Evolutionary conservation across 2,888 invertebrate genomes (phyloP).

Genomic region (Oscheius sp.): DNA sequence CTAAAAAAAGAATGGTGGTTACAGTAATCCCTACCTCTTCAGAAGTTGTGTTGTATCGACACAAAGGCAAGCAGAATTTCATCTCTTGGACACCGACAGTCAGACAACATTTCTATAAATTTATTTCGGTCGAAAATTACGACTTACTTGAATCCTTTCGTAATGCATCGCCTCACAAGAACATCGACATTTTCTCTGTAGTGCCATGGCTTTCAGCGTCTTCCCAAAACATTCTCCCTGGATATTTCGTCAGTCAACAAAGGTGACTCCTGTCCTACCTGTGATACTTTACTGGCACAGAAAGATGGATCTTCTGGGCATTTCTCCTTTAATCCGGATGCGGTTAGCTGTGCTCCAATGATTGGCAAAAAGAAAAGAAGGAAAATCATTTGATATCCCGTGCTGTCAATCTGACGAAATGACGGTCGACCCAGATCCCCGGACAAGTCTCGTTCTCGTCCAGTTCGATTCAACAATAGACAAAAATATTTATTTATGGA

Average conservation of each 20-base stretch:
- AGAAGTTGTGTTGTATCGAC: slow-evolving; percentile 64
- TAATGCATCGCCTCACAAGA: slow-evolving; percentile 56
- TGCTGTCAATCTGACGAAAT: not conserved
- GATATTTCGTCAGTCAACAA: not conserved
- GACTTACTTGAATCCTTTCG: slow-evolving; percentile 48
- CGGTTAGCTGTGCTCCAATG: not conserved
- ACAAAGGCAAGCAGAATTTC: slow-evolving; percentile 65
- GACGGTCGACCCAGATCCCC: slow-evolving; percentile 24
- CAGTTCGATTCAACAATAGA: slow-evolving; percentile 1
- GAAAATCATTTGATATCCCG: slow-evolving; percentile 30
- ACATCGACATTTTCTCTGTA: slow-evolving; percentile 60
- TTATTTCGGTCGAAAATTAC: too few relatives aligned
- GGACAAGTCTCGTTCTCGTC: slow-evolving; percentile 1
- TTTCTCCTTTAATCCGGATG: slow-evolving; percentile 38
- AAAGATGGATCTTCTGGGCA: slow-evolving; percentile 58
- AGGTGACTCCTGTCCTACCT: slow-evolving; percentile 24
- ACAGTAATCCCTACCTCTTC: slow-evolving; percentile 46
- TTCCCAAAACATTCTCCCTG: slow-evolving; percentile 62
- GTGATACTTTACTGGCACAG: slow-evolving; percentile 54
- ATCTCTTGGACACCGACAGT: slow-evolving; percentile 62
- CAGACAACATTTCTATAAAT: slow-evolving; percentile 61
- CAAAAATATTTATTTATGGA: slow-evolving; percentile 7
- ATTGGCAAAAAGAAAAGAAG: slow-evolving; percentile 12
- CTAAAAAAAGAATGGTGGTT: slow-evolving; percentile 43
- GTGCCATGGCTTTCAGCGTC: slow-evolving; percentile 54